Conservation (phyloP, 2,797 vertebrate species). For the Steatocranus sp. region DNA sequence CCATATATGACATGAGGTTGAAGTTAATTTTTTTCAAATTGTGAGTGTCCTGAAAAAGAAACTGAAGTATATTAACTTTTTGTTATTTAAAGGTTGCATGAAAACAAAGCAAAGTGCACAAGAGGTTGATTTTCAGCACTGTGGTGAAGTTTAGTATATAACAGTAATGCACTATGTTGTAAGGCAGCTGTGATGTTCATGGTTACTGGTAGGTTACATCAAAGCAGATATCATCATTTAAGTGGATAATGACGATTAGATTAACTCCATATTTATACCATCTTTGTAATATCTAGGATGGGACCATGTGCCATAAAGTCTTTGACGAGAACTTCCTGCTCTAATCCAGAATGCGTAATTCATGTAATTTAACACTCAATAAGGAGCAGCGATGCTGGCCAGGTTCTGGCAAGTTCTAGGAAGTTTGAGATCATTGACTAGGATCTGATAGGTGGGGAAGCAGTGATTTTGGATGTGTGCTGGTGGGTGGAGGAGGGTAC, state of each 20-base stretch:
- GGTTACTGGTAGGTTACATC: not conserved
- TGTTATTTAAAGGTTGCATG: not conserved
- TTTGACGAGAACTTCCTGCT: not conserved
- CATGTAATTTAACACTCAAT: not conserved
- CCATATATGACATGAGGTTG: not conserved
- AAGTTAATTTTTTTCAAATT: not conserved
- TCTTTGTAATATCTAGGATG: not conserved
- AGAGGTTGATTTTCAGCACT: not conserved
- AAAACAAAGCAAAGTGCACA: not conserved
- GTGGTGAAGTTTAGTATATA: not conserved
- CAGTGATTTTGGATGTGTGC: not conserved
- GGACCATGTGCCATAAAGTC: not conserved
- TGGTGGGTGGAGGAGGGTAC: not conserved
- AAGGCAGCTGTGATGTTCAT: not conserved
- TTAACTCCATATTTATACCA: not conserved
- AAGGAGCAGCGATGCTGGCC: not conserved
- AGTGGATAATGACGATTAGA: not conserved
- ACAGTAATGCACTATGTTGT: not conserved
- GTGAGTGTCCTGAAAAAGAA: not conserved
- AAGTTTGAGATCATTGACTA: not conserved
- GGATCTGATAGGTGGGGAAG: not conserved
- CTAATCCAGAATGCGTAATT: not conserved
- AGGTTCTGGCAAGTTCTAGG: not conserved
- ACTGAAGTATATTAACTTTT: not conserved
- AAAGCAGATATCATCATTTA: not conserved